Percentiles rank a stretch among this genome's conserved stretches.
phyloP scores from a whole-genome alignment of 2,888 invertebrate species.

The Nemotelus pantherinus region DNA sequence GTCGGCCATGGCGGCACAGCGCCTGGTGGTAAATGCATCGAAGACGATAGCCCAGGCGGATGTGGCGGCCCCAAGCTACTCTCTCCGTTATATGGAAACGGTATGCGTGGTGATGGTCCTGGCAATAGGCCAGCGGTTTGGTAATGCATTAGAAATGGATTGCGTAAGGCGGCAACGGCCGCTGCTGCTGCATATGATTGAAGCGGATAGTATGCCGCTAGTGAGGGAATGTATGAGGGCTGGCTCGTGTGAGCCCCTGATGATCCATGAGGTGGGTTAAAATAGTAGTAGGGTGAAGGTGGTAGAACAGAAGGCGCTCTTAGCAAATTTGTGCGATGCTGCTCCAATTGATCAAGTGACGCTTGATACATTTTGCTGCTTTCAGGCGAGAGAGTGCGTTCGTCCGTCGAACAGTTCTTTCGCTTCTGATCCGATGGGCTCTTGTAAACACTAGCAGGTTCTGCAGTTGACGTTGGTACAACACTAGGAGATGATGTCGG shows the following conservation, averaged over 20 bases:
- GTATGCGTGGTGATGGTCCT: constrained; percentile 62
- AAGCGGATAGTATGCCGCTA: constrained; percentile 57
- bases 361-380: constrained; percentile 45
- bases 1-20: constrained; percentile 39
- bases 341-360: constrained; percentile 42
- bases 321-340: constrained; percentile 17
- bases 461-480: constrained; percentile 10
- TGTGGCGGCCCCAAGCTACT: constrained; percentile 43
- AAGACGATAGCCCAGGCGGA: constrained; percentile 44
- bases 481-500: constrained; percentile 57
- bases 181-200: constrained; percentile 56
- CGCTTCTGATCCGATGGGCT: constrained; percentile 47
- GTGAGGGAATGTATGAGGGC: constrained; percentile 63
- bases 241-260: constrained; percentile 57
- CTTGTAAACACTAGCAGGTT: constrained; percentile 30
- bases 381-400: constrained; percentile 42
- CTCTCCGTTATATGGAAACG: constrained; percentile 56
- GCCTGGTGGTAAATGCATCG: constrained; percentile 52
- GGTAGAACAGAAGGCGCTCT: constrained; percentile 48
- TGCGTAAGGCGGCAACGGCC: constrained; percentile 65
- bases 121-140: constrained; percentile 61
- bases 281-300: constrained; percentile 61
- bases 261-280: constrained; percentile 61
- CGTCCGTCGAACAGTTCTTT: constrained; percentile 36
- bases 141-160: constrained; percentile 68